Base-by-base conservation (phyloP, 2,888 invertebrate species). In the Griposia aprilina region DNA sequence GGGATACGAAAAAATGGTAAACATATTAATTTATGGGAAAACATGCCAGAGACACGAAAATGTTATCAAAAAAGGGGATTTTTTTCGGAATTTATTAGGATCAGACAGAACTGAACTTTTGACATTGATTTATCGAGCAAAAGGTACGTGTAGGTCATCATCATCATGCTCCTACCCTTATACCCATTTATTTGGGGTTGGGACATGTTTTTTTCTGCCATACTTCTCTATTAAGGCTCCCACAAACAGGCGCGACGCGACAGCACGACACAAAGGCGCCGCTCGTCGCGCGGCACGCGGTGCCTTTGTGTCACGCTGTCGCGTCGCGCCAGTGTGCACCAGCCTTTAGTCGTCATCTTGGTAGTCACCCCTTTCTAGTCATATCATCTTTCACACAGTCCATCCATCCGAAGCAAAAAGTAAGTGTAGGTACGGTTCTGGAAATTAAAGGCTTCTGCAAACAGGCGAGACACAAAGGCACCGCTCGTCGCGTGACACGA, bases 51-150 rank as follows among this genome's bases (percentile, higher is more conserved):
- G 41, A 50, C 23, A 66, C 59, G 50, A 45, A 67, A 50, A 8
- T 69, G 57, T 63, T 5, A 71, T 76, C 30, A 63, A 80, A 57
- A 48, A 26, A 41, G 62, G 71, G 69, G 20, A 23, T 17, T 0
- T 23, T 70, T 73, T 36, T 17, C 15, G 8, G 45, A 68, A 76
- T 82, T 59, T 68, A 77, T 80, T 57, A 63, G 13, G 52, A 65
- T 68, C 36, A 52, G 52, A 55, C 36, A 13, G 57, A 59, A 62
- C 5, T 50, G 30, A 13, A 48, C 20, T 71, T 75, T 48, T 0
- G 26, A 72, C 23, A 13, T 62, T 72, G 50, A 57, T 45, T 60
- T 77, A 55, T 48, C 20, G 17, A n/a, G 15, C 10, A 63, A 50
- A 30, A 36, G 10, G 55, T 20, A 50, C 23, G 7, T 11, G 26